Percentiles rank a stretch among this genome's conserved stretches.
These are phyloP conservation scores for Enteromius unitaeniatus DNA, from an alignment of 2,797 vertebrate genomes.

Conservation along the genomic window DNA sequence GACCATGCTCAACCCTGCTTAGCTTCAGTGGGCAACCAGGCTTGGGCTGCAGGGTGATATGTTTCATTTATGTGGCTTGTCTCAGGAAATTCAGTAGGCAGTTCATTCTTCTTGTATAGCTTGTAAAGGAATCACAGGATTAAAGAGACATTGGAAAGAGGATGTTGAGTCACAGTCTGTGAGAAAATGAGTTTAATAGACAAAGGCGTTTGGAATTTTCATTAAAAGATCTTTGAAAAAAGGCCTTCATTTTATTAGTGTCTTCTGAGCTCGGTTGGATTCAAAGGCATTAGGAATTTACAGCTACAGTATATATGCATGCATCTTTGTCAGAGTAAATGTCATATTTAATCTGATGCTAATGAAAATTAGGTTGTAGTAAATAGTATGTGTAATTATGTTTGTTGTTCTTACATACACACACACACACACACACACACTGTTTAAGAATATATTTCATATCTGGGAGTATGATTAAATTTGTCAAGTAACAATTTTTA, in stretches of 20 bases:
- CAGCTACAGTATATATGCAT: not conserved
- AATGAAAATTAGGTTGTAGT: not conserved
- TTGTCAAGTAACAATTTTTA: not conserved
- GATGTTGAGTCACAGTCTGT: not conserved
- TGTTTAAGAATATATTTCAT: not conserved
- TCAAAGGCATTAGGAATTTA: not conserved
- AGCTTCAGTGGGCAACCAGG: no score
- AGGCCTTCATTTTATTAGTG: not conserved
- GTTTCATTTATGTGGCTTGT: no score
- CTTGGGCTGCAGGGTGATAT: no score
- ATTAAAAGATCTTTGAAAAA: not conserved
- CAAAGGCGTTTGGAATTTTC: constrained; percentile 1
- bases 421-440: no score
- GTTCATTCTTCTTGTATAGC: constrained; percentile 20
- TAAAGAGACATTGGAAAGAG: not conserved
- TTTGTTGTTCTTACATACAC: not conserved
- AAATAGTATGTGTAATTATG: not conserved
- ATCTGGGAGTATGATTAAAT: not conserved
- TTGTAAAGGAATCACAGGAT: constrained; percentile 1
- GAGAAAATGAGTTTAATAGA: not conserved
- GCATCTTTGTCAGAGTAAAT: not conserved
- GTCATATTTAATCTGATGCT: not conserved
- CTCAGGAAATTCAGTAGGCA: not conserved
- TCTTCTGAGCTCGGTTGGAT: not conserved
- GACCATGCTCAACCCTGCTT: no score